These are phyloP conservation scores for Leptonema lineaticorne DNA, from an alignment of 1,140 invertebrate genomes.

Conservation along the genomic window DNA sequence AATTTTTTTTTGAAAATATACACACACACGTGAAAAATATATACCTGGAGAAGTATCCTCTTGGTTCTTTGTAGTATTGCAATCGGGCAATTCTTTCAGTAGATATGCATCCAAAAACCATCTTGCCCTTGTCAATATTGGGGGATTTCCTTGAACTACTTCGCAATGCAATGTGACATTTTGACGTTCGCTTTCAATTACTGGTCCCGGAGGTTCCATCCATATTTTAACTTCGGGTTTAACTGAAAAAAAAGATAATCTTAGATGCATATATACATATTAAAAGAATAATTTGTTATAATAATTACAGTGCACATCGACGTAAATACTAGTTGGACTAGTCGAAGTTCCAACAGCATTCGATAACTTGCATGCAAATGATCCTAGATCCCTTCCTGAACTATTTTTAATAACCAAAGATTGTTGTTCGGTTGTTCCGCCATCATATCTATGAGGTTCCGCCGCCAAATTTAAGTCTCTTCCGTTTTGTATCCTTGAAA, in stretches of 20 bases:
- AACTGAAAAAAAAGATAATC: constrained; percentile 47
- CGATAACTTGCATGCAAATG: constrained; percentile 75
- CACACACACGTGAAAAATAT: no score
- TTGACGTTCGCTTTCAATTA: constrained; percentile 75
- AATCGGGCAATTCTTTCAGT: constrained; percentile 82
- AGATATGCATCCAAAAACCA: constrained; percentile 84
- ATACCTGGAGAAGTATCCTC: constrained; percentile 19
- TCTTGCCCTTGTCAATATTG: constrained; percentile 64
- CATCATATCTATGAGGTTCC: constrained; percentile 67
- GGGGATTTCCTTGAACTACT: constrained; percentile 68
- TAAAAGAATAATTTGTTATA: no score
- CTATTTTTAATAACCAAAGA: constrained; percentile 76
- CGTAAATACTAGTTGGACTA: constrained; percentile 68
- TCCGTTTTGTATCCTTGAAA: constrained; percentile 71
- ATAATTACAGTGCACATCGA: constrained; percentile 79
- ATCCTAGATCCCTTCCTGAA: constrained; percentile 73
- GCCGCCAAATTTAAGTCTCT: constrained; percentile 63
- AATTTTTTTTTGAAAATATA: no score
- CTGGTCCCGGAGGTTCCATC: constrained; percentile 72
- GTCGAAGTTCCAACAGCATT: constrained; percentile 73
- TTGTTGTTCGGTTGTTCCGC: constrained; percentile 71
- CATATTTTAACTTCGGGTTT: constrained; percentile 74
- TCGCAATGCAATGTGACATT: constrained; percentile 84
- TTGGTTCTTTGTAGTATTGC: constrained; percentile 60
- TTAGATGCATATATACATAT: background rate